A percentile compares a stretch with the other conserved stretches of the same genome.
Conservation (phyloP, 2,113 vertebrate genomes). For the Gopherus evgoodei region DNA sequence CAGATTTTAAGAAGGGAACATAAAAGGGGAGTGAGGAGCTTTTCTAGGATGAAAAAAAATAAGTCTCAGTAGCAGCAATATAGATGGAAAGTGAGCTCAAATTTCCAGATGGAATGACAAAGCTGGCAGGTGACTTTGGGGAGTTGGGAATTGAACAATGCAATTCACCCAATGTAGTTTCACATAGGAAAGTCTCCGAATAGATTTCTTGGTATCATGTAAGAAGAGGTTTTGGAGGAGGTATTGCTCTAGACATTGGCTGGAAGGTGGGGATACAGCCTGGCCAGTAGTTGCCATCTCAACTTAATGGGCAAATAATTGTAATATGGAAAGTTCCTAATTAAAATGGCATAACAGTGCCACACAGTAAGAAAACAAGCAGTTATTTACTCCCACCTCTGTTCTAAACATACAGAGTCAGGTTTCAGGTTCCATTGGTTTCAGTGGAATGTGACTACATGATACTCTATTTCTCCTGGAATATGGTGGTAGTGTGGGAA, state of each 20-base stretch:
- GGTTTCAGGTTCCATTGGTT: rapidly evolving
- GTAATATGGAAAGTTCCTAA: not conserved
- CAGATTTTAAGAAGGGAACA: not conserved
- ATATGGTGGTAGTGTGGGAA: not conserved
- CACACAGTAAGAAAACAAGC: not conserved
- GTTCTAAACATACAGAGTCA: not conserved
- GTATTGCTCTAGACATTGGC: not conserved
- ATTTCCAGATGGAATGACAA: not conserved
- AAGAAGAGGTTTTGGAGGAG: not conserved
- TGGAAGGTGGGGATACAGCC: not conserved
- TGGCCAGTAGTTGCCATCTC: not conserved
- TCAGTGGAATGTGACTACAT: not conserved
- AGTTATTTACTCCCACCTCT: not conserved
- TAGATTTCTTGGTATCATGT: not conserved
- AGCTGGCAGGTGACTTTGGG: not conserved
- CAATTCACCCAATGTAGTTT: not conserved
- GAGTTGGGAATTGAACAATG: not conserved
- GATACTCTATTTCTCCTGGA: not conserved
- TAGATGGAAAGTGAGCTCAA: not conserved
- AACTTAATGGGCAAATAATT: not conserved
- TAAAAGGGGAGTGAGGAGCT: not conserved
- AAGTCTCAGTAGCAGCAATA: not conserved
- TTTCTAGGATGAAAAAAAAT: not conserved
- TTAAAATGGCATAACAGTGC: not conserved
- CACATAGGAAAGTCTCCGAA: not conserved